A percentile compares a stretch with the other conserved stretches of the same genome.
Conservation (phyloP, 2,888 invertebrate species). For the Augochlorella aurata region DNA sequence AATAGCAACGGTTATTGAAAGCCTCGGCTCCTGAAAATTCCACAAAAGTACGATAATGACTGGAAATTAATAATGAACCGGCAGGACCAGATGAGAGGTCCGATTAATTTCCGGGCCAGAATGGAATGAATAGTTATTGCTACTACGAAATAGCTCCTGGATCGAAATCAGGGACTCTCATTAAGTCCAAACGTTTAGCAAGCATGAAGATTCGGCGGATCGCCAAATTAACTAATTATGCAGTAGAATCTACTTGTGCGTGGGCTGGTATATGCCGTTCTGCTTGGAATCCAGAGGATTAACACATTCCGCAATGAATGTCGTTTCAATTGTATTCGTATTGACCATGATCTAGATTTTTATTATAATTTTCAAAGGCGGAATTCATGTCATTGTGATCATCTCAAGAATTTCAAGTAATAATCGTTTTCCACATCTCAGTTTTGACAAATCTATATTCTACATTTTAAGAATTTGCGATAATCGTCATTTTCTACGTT, state of each 20-base stretch:
- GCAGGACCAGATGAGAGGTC: neutral
- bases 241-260: neutral
- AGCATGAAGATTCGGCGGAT: neutral
- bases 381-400: too few relatives aligned
- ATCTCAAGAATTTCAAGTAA: too few relatives aligned
- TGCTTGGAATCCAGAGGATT: neutral
- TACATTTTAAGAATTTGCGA: too few relatives aligned
- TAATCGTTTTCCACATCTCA: too few relatives aligned
- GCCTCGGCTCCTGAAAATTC: neutral
- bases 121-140: slow-evolving; percentile 15
- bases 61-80: neutral
- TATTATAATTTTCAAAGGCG: too few relatives aligned
- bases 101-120: neutral
- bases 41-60: slow-evolving; percentile 5
- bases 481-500: too few relatives aligned
- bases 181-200: neutral
- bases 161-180: neutral
- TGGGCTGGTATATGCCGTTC: neutral
- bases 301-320: neutral
- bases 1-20: neutral
- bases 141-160: neutral
- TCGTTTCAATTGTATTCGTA: neutral
- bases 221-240: slow-evolving; percentile 12
- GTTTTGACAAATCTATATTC: too few relatives aligned
- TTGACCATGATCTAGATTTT: neutral